phyloP scores from a whole-genome alignment of 92 coral and sea anemone genomes.

The Zoanthus gigantus region DNA sequence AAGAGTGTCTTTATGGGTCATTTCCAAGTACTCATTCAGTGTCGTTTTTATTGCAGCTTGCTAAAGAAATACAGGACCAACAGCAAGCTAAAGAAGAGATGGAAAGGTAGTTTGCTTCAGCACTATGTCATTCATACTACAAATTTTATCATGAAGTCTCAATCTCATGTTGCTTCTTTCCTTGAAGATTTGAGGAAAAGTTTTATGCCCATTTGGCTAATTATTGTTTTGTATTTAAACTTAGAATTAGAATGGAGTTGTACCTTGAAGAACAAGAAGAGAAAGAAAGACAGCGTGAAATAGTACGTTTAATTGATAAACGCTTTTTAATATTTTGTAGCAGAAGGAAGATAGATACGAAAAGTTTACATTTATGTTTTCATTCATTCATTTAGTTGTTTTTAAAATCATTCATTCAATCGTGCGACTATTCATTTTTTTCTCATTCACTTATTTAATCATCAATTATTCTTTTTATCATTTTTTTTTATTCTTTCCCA shows the following conservation, averaged over 20 bases:
- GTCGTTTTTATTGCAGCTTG: conserved; percentile 58
- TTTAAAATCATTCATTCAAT: too few relatives aligned
- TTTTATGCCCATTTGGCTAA: background rate
- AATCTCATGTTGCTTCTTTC: background rate
- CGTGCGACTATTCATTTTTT: too few relatives aligned
- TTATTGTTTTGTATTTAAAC: background rate
- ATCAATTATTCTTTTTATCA: too few relatives aligned
- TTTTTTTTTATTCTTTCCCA: too few relatives aligned
- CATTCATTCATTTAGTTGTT: too few relatives aligned
- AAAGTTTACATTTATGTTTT: too few relatives aligned
- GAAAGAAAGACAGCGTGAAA: conserved; percentile 88
- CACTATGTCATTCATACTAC: background rate
- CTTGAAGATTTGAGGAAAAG: background rate
- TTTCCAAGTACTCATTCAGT: background rate
- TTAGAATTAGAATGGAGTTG: conserved; percentile 92
- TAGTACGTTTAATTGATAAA: conserved; percentile 55
- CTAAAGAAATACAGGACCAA: conserved; percentile 67
- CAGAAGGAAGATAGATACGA: too few relatives aligned
- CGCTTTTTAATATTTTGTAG: too few relatives aligned
- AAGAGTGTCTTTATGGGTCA: background rate
- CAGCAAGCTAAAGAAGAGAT: conserved; percentile 77
- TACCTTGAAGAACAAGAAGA: conserved; percentile 97
- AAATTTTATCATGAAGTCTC: background rate
- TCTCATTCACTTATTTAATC: too few relatives aligned
- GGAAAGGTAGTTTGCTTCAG: conserved; percentile 72